Evolutionary conservation across 2,113 vertebrate genomes (phyloP).

Genomic region (Dicerorhinus sumatrensis): DNA sequence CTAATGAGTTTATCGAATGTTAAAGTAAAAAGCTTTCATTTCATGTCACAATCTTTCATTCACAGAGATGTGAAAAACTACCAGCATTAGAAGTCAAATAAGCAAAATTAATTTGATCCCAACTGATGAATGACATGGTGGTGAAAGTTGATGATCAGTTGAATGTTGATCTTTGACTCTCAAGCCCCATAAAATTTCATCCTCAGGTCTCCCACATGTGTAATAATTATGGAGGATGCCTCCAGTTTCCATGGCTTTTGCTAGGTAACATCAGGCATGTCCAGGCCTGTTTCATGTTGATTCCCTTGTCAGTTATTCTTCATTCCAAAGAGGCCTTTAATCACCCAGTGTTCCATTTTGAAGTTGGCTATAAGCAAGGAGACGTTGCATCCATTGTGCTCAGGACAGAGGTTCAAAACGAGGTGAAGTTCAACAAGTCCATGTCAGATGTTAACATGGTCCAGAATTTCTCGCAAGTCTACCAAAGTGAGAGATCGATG

Average conservation of each 20-base stretch:
- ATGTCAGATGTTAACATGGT: slow-evolving; percentile 70
- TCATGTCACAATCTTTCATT: neutral
- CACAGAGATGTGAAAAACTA: neutral
- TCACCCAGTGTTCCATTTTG: neutral
- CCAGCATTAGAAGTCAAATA: neutral
- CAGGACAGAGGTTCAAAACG: slow-evolving; percentile 49
- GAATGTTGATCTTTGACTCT: neutral
- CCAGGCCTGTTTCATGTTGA: neutral
- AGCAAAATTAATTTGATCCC: neutral
- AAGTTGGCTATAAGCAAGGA: neutral
- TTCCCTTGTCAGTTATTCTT: neutral
- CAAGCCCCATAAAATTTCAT: neutral
- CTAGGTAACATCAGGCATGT: neutral
- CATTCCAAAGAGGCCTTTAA: neutral
- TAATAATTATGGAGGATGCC: neutral
- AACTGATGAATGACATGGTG: neutral
- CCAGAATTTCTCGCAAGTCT: slow-evolving; percentile 61
- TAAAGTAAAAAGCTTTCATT: neutral
- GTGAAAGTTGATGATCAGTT: neutral
- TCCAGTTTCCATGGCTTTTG: neutral
- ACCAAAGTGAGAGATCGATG: slow-evolving; percentile 1
- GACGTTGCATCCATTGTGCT: neutral
- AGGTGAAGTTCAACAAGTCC: slow-evolving; percentile 72
- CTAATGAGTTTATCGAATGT: neutral
- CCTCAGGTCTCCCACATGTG: neutral